A percentile compares a stretch with the other conserved stretches of the same genome.
phyloP scores from a whole-genome alignment of 2,888 invertebrate genomes.

The Mimachlamys varia region DNA sequence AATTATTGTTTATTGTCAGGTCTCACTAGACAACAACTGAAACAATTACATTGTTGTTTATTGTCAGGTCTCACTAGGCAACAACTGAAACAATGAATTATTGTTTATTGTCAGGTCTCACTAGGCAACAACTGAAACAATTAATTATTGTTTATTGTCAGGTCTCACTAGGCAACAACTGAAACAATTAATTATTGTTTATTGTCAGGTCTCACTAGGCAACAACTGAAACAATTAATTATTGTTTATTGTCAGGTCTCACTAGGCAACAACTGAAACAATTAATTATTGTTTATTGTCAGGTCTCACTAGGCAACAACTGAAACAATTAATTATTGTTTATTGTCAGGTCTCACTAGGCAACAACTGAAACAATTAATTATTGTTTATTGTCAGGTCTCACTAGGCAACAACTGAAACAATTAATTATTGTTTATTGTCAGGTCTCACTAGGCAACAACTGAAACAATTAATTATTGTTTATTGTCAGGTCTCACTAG shows the following conservation, averaged over 20 bases:
- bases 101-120: no score
- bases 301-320: constrained; percentile 60
- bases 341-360: constrained; percentile 68
- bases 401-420: constrained; percentile 62
- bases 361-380: constrained; percentile 66
- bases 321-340: constrained; percentile 62
- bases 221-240: constrained; percentile 64
- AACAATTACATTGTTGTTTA: no score
- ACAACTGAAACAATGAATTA: no score
- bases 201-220: no score
- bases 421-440: constrained; percentile 62
- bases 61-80: not conserved
- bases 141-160: constrained; percentile 64
- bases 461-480: constrained; percentile 59
- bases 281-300: no score
- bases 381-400: no score
- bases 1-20: not conserved
- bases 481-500: no score
- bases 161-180: constrained; percentile 71
- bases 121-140: constrained; percentile 60
- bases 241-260: constrained; percentile 65
- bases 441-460: constrained; percentile 70
- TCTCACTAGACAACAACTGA: no score
- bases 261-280: constrained; percentile 70
- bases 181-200: no score